A percentile compares a stretch with the other conserved stretches of the same genome.
Conservation (phyloP, 2,888 invertebrate species). For the Smittia aterrima region DNA sequence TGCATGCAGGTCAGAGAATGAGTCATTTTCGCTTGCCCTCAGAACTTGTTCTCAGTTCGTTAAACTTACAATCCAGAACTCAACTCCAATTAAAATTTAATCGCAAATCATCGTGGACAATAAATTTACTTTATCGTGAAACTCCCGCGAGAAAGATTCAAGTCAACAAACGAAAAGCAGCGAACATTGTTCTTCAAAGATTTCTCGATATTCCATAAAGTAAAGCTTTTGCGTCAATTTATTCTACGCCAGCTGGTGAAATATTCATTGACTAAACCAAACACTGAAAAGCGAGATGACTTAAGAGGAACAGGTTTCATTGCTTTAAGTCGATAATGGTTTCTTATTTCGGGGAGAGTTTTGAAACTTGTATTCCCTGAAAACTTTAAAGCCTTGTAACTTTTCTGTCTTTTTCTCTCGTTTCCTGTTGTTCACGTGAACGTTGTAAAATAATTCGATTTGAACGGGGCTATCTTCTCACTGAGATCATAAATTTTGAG, state of each 20-base stretch:
- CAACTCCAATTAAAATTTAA: too few species aligned
- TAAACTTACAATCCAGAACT: too few species aligned
- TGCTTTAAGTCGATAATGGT: not conserved
- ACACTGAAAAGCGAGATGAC: not conserved
- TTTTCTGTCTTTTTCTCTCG: not conserved
- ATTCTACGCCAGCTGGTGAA: not conserved
- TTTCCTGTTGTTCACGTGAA: slow-evolving; percentile 4
- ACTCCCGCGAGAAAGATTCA: too few species aligned
- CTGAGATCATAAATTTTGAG: too few species aligned
- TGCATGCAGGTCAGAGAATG: not conserved
- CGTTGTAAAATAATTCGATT: not conserved
- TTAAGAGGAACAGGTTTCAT: not conserved
- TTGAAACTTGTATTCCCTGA: not conserved
- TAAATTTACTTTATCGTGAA: too few species aligned
- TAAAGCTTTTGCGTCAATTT: not conserved
- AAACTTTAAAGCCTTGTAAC: not conserved
- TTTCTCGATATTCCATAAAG: too few species aligned
- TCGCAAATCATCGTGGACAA: too few species aligned
- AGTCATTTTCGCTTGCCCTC: not conserved
- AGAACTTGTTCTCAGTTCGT: not conserved
- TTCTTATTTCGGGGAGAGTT: not conserved
- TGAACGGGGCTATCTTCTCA: too few species aligned
- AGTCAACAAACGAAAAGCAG: too few species aligned
- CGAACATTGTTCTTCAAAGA: too few species aligned
- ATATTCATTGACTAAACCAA: not conserved